These are phyloP conservation scores for Caenorhabditis becei DNA, from an alignment of 2,888 invertebrate genomes.

Conservation along the genomic window DNA sequence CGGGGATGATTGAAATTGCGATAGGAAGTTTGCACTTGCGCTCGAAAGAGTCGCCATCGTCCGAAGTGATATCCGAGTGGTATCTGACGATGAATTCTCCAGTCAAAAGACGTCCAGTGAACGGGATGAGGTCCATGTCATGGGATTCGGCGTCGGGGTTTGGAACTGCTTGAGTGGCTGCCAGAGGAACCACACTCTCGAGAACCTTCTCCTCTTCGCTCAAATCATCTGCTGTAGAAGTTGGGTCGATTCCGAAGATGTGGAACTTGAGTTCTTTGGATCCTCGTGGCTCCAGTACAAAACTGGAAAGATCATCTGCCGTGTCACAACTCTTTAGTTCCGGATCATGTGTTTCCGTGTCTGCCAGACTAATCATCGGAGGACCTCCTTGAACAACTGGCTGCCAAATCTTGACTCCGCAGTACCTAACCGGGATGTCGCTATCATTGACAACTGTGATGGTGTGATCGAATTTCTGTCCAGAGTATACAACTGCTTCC, in stretches of 20 bases:
- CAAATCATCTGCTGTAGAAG: conserved; percentile 76
- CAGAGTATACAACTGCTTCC: conserved; percentile 78
- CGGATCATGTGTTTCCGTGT: conserved; percentile 23
- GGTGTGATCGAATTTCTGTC: conserved; percentile 79
- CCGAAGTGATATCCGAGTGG: conserved; percentile 74
- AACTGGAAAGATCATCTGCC: conserved; percentile 40
- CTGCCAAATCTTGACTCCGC: conserved; percentile 70
- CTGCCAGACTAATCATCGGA: conserved; percentile 69
- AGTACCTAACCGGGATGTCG: conserved; percentile 71
- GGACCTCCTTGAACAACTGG: conserved; percentile 76
- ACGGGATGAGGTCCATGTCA: conserved; percentile 79
- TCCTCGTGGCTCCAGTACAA: conserved; percentile 67
- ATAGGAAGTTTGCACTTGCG: conserved; percentile 74
- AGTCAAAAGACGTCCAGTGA: conserved; percentile 78
- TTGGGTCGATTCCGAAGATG: conserved; percentile 81
- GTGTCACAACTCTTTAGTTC: conserved; percentile 33
- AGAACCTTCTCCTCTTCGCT: conserved; percentile 66
- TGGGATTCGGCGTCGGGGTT: conserved; percentile 52
- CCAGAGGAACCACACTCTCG: conserved; percentile 67
- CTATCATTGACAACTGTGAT: conserved; percentile 73
- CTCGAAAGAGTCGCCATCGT: conserved; percentile 71
- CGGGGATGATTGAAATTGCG: conserved; percentile 79
- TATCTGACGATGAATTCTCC: conserved; percentile 77
- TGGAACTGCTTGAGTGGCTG: conserved; percentile 55
- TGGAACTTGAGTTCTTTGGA: conserved; percentile 71